A percentile compares a stretch with the other conserved stretches of the same genome.
Conservation (phyloP, 2,888 invertebrate species). For the Autographa pulchrina region DNA sequence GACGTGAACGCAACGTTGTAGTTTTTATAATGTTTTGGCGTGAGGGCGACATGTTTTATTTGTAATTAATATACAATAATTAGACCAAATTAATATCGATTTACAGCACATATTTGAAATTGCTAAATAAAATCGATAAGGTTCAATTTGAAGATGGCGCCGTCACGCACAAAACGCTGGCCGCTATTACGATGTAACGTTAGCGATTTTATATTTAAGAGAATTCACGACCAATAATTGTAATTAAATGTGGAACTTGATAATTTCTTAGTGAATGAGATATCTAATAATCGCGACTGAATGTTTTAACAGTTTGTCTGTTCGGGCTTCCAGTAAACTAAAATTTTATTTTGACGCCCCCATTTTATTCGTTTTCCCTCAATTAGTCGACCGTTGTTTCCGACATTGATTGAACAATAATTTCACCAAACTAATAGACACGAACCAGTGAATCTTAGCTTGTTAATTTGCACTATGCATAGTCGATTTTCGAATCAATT, state of each 20-base stretch:
- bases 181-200: conserved; percentile 75
- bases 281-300: conserved; percentile 84
- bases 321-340: conserved; percentile 88
- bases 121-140: conserved; percentile 36
- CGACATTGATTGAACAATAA: conserved; percentile 52
- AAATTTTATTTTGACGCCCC: conserved; percentile 79
- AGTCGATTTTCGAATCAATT: conserved; percentile 71
- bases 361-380: conserved; percentile 50
- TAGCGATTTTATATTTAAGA: conserved; percentile 83
- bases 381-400: conserved; percentile 47
- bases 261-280: conserved; percentile 86
- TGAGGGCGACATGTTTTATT: conserved; percentile 67
- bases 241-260: conserved; percentile 84
- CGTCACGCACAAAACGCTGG: conserved; percentile 68
- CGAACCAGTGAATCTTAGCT: conserved; percentile 77
- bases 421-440: conserved; percentile 59
- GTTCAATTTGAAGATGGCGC: conserved; percentile 60
- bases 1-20: conserved; percentile 74
- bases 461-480: conserved; percentile 82
- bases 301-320: conserved; percentile 86
- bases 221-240: conserved; percentile 89
- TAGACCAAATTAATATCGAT: conserved; percentile 40
- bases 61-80: conserved; percentile 51
- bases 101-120: conserved; percentile 30
- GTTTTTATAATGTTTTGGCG: conserved; percentile 71